Conservation (phyloP, 92 coral and sea anemone genomes). For the Montipora capitata region DNA sequence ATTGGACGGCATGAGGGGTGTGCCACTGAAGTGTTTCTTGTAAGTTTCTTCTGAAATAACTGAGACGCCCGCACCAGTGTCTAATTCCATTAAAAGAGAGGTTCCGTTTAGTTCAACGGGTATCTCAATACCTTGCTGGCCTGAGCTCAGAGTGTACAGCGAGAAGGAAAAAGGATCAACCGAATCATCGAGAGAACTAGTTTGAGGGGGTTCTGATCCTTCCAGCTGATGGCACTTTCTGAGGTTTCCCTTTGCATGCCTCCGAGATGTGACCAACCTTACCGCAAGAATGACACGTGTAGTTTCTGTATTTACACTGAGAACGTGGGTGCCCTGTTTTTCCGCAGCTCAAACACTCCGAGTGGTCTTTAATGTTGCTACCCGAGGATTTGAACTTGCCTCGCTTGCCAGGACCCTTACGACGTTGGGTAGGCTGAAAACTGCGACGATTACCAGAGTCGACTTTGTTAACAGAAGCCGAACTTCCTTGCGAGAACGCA, state of each 20-base stretch:
- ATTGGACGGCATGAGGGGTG: not conserved
- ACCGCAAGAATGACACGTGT: slow-evolving; percentile 38
- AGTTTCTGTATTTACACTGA: slow-evolving; percentile 42
- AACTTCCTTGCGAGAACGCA: slow-evolving; percentile 7
- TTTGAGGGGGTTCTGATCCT: slow-evolving; percentile 37
- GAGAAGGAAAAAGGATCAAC: slow-evolving; percentile 42
- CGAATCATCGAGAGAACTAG: not conserved
- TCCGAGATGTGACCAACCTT: slow-evolving; percentile 20
- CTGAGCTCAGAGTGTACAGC: slow-evolving; percentile 16
- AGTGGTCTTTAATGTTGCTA: not conserved
- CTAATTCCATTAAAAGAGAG: slow-evolving; percentile 29
- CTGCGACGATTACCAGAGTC: no score
- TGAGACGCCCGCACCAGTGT: no score
- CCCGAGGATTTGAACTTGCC: no score
- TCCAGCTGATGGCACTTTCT: slow-evolving; percentile 18
- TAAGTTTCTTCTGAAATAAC: not conserved
- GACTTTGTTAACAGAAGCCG: not conserved
- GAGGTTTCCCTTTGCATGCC: no score
- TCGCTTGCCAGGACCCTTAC: not conserved
- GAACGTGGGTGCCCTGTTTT: slow-evolving; percentile 31
- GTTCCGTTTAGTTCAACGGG: slow-evolving; percentile 60
- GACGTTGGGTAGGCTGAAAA: not conserved
- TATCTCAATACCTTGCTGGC: slow-evolving; percentile 38
- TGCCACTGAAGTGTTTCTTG: not conserved
- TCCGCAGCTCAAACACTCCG: slow-evolving; percentile 33